Evolutionary conservation across 2,888 invertebrate genomes (phyloP), one percentile per base, ranked within the genome.

Genomic region (Chelonus formosanus): DNA sequence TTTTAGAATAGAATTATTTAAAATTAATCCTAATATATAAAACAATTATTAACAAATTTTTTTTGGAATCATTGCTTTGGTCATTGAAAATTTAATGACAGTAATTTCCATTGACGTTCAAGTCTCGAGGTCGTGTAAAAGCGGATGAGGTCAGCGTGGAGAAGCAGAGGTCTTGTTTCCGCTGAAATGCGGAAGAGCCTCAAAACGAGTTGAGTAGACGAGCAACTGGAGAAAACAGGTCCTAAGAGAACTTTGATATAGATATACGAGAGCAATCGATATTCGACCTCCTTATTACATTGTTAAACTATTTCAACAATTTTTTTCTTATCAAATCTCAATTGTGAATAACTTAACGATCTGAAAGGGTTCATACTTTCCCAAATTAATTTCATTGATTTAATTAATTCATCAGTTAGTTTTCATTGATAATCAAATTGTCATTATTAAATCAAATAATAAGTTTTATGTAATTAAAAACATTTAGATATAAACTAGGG

Each of bases 231-330:
- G 56, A 52, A 44, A 32, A 56, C 40, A 62, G 50, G 61, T 65
- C 59, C 53, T 50, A 48, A 52, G 34, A 48, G 54, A 63, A 63
- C 57, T 70, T 67, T 65, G 47, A 54, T 59, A 62, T 45, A 54
- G 47, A 54, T 59, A 62, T 45, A 54, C 47, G 62, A 55, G 55
- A 32, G 71, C 64, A 75, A 76, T 76, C 76, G 74, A 76, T 75
- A 75, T 70, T 74, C 71, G 70, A 70, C 70, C 74, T 74, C 72
- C 61, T 71, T 70, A 61, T 63, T 64, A 65, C 59, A 40, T 47
- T 50, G 52, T 52, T 32, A 34, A 32, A 2, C 57, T 44, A 34
- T 10, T 47, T 31, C 10, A 35, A 40, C 40, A 40, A 5, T 40
- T 40, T 40, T 40, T 6, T 40, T 40, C 6, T 4, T 40, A 40